A percentile compares a stretch with the other conserved stretches of the same genome.
Conservation (phyloP, 2,888 invertebrate genomes). For the Ophraella communa region DNA sequence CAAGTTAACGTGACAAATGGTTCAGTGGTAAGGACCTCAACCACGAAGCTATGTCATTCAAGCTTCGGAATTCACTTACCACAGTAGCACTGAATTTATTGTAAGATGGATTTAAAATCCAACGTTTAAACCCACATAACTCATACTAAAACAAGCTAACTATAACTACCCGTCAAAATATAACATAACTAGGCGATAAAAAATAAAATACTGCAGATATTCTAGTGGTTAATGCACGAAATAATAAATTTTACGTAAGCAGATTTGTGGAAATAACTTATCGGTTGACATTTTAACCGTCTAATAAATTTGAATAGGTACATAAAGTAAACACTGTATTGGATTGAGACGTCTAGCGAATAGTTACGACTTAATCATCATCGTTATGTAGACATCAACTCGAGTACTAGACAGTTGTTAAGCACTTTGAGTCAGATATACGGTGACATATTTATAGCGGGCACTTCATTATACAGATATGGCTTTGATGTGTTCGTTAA, state of each 20-base stretch:
- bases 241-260: not conserved
- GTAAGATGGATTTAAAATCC: not conserved
- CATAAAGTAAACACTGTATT: not conserved
- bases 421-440: not conserved
- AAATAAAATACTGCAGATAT: not conserved
- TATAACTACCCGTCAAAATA: too few species aligned
- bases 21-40: constrained; percentile 14
- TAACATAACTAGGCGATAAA: too few species aligned
- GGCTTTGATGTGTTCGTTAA: not conserved
- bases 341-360: not conserved
- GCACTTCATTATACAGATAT: not conserved
- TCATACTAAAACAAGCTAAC: too few species aligned
- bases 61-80: constrained; percentile 12
- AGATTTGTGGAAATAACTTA: not conserved
- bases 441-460: constrained; percentile 2
- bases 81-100: constrained; percentile 17
- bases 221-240: not conserved
- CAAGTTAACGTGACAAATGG: constrained; percentile 23
- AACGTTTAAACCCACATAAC: not conserved
- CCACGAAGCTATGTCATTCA: constrained; percentile 16
- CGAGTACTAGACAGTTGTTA: not conserved
- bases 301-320: not conserved
- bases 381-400: not conserved
- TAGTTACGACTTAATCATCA: not conserved
- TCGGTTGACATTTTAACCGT: too few species aligned